Conservation (phyloP, 2,888 invertebrate species). For the Amorpha juglandis region DNA sequence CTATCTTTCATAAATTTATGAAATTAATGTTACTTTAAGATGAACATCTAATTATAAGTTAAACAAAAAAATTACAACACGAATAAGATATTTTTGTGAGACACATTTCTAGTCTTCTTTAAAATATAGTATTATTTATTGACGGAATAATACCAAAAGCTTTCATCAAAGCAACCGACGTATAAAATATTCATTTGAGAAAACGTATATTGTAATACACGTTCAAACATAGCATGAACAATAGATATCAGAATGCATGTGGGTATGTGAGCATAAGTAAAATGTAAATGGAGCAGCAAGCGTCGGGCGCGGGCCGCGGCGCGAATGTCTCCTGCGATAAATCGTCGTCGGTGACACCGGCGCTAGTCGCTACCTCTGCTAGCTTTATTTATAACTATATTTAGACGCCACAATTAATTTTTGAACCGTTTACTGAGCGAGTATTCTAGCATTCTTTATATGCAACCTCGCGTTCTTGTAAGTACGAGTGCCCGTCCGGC, state of each 20-base stretch:
- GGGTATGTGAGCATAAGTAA: slow-evolving; percentile 44
- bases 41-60: too few relatives aligned
- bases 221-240: slow-evolving; percentile 36
- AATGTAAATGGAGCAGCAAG: slow-evolving; percentile 52
- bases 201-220: slow-evolving; percentile 4
- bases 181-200: slow-evolving; percentile 22
- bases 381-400: slow-evolving; percentile 50
- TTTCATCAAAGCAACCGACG: not conserved
- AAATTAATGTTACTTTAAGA: too few relatives aligned
- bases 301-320: slow-evolving; percentile 30
- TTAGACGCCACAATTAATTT: slow-evolving; percentile 38
- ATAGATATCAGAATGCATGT: slow-evolving; percentile 42
- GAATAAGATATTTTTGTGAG: not conserved
- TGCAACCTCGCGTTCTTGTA: not conserved
- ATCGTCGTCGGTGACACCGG: slow-evolving; percentile 46
- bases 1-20: too few relatives aligned
- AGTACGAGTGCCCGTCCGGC: not conserved
- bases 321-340: slow-evolving; percentile 49
- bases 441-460: not conserved
- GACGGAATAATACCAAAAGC: not conserved
- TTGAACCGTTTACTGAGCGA: slow-evolving; percentile 4
- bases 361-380: slow-evolving; percentile 40
- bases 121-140: not conserved
- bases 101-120: not conserved
- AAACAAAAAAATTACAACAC: too few relatives aligned